These are phyloP conservation scores for Colinus virginianus DNA, from an alignment of 2,113 vertebrate genomes.

Conservation along the genomic window DNA sequence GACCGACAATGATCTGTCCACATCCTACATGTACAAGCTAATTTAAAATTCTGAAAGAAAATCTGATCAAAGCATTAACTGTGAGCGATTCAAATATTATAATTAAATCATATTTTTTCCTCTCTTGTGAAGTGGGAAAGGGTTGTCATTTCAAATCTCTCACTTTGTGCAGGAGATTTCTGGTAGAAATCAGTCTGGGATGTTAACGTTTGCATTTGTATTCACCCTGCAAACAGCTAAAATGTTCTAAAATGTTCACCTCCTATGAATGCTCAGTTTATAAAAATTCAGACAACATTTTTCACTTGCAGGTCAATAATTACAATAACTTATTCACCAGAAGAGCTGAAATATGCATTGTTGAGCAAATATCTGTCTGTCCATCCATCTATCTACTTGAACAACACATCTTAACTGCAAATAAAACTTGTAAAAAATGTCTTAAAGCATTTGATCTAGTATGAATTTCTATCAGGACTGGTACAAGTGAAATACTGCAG, in stretches of 20 bases:
- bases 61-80: constrained; percentile 19
- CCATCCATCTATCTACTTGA: background rate
- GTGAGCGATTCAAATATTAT: background rate
- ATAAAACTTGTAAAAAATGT: background rate
- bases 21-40: accelerated
- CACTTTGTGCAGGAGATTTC: constrained; percentile 27
- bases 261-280: constrained; percentile 57
- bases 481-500: background rate
- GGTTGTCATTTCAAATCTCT: constrained; percentile 12
- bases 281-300: constrained; percentile 35
- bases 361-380: background rate
- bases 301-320: constrained; percentile 34
- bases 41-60: constrained; percentile 34
- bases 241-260: background rate
- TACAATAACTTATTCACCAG: constrained; percentile 41
- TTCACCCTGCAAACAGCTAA: constrained; percentile 34
- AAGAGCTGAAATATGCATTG: background rate
- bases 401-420: background rate
- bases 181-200: background rate
- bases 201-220: constrained; percentile 61
- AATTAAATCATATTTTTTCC: background rate
- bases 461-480: background rate
- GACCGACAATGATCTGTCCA: background rate
- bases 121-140: constrained; percentile 7
- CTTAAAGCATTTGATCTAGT: background rate